Evolutionary conservation across 2,888 invertebrate species (phyloP), one percentile per base, ranked within the genome.

Genomic region (Branchipolynoe longqiensis): DNA sequence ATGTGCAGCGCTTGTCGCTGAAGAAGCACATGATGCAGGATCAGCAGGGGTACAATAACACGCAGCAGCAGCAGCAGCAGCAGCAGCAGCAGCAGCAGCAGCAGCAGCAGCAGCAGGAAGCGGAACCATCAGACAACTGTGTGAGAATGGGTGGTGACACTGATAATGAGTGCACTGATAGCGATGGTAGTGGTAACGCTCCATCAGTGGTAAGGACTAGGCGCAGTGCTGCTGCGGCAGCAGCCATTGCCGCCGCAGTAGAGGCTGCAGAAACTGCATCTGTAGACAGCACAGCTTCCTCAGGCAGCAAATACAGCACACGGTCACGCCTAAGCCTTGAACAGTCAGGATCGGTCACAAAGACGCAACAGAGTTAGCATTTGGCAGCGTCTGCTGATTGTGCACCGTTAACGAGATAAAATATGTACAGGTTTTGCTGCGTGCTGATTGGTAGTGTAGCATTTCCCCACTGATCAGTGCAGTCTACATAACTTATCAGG

Each of bases 251-350:
- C 33, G 69, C 38, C 18, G 82, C 14, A 33, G 18, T 38, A 33
- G 82, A 82, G 25, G 33, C 41, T 22, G n/a, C 33, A 25, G 82
- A 82, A 8, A 59, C 56, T 12, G 82, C 54, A 18, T 82, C 82
- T 82, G 58, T 82, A 31, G 82, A 56, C 31, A 82, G 82, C 33
- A 28, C 18, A 14, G 33, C 56, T 59, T 82, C 82, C 25, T 82
- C 82, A n/a, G 82, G 82, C 59, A 59, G 82, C 82, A 82, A 82
- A 25, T 56, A 56, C 31, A 59, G 82, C 82, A 82, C 82, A 31
- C 28, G 82, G 38, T 82, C 82, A 36, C 82, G 82, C 3, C 12
- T 56, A 56, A 82, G 0, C 54, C 36, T 6, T 82, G 58, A 82
- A n/a, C 59, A 59, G 78, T 78, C 78, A n/a, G 36, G 18, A 6